These are phyloP conservation scores for Dendropsophus ebraccatus DNA, from an alignment of 2,113 vertebrate species.

Conservation along the genomic window DNA sequence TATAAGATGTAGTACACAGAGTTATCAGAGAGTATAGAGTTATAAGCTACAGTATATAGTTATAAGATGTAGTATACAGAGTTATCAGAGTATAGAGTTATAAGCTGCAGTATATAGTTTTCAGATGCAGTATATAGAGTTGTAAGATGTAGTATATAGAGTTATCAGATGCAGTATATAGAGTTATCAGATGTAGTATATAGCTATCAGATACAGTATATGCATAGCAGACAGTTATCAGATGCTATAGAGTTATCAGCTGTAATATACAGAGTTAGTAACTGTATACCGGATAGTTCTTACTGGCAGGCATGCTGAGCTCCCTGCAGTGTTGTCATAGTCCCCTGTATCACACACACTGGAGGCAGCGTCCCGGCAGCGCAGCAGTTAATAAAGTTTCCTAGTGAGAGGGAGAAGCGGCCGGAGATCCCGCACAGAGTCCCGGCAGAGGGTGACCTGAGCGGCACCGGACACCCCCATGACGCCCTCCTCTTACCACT, in stretches of 20 bases:
- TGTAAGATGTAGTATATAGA: background rate
- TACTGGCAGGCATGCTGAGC: too few species aligned
- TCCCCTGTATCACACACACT: too few species aligned
- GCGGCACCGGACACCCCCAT: background rate
- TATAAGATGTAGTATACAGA: too few species aligned
- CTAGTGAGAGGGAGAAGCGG: background rate
- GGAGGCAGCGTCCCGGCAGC: too few species aligned
- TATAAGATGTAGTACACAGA: too few species aligned
- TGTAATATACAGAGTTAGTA: too few species aligned
- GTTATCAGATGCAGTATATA: background rate
- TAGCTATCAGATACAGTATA: too few species aligned
- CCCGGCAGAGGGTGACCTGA: background rate
- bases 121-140: background rate
- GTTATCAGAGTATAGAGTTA: too few species aligned
- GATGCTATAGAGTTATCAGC: background rate
- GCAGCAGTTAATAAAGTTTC: constrained; percentile 23
- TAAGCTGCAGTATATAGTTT: background rate
- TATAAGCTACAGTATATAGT: background rate
- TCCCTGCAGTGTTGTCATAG: too few species aligned
- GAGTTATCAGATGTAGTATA: background rate
- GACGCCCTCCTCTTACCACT: constrained; percentile 76
- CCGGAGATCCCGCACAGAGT: background rate
- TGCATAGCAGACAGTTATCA: too few species aligned
- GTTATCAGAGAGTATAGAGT: background rate
- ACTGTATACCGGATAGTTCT: too few species aligned